phyloP scores from a whole-genome alignment of 2,797 vertebrate species.

The Mormyrus hasselquistii region DNA sequence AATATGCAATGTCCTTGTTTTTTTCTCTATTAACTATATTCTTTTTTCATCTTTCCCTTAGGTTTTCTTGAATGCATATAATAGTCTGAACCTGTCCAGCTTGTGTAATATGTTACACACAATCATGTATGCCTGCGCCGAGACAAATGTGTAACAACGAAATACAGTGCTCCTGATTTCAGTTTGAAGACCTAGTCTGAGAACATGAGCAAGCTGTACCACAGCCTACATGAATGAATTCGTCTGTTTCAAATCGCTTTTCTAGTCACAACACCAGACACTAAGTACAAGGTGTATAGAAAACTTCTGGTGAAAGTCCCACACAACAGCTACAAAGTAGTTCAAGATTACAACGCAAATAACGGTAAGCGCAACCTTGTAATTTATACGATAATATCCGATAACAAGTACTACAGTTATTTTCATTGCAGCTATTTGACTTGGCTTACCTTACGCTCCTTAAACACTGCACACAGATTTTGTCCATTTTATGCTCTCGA shows the following conservation, averaged over 20 bases:
- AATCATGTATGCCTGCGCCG: background rate
- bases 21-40: background rate
- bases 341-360: background rate
- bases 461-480: background rate
- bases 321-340: background rate
- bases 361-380: background rate
- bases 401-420: background rate
- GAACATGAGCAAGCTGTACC: background rate
- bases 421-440: background rate
- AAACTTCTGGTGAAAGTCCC: background rate
- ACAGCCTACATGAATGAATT: background rate
- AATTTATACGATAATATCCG: background rate
- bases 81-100: background rate
- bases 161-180: background rate
- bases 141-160: background rate
- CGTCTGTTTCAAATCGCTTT: background rate
- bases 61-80: background rate
- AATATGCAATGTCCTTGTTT: background rate
- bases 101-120: background rate
- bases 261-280: background rate
- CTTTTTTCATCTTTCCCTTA: background rate
- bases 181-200: background rate
- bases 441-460: background rate
- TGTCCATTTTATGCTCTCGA: background rate
- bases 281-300: background rate